phyloP scores from a whole-genome alignment of 2,888 invertebrate species.

The Lithophane socia region DNA sequence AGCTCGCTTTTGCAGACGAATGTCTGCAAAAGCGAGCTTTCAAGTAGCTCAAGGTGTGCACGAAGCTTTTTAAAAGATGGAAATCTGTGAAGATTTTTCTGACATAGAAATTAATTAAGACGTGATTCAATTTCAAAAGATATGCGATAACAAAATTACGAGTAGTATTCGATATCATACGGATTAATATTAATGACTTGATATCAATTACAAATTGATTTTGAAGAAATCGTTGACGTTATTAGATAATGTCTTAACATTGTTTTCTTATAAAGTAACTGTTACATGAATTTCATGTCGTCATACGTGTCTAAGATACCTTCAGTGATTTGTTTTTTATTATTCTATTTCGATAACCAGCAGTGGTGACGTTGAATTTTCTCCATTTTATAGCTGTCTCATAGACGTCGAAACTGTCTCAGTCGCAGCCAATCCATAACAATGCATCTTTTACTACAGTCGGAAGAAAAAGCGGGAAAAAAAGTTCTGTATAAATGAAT shows the following conservation, averaged over 20 bases:
- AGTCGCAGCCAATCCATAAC: slow-evolving; percentile 45
- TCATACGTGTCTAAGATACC: not conserved
- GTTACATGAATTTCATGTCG: not conserved
- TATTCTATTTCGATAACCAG: slow-evolving; percentile 18
- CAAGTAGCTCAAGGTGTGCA: no score
- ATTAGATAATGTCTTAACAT: slow-evolving; percentile 6
- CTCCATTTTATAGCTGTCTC: slow-evolving; percentile 21
- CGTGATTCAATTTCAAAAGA: not conserved
- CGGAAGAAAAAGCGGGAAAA: slow-evolving; percentile 30
- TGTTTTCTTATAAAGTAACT: not conserved
- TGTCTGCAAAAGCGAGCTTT: no score
- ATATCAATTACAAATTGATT: slow-evolving; percentile 3
- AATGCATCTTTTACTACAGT: slow-evolving; percentile 59
- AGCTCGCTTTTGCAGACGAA: not conserved
- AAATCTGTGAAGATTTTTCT: not conserved
- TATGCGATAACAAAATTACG: slow-evolving; percentile 1
- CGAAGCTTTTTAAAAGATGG: not conserved
- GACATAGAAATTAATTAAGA: not conserved
- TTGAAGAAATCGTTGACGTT: not conserved
- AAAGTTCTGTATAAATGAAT: slow-evolving; percentile 51
- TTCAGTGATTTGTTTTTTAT: not conserved
- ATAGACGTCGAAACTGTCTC: slow-evolving; percentile 31
- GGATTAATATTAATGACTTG: slow-evolving; percentile 16
- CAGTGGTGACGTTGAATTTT: slow-evolving; percentile 4
- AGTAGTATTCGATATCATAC: not conserved